Conservation (phyloP, 2,113 vertebrate genomes). For the Embiotoca jacksoni region DNA sequence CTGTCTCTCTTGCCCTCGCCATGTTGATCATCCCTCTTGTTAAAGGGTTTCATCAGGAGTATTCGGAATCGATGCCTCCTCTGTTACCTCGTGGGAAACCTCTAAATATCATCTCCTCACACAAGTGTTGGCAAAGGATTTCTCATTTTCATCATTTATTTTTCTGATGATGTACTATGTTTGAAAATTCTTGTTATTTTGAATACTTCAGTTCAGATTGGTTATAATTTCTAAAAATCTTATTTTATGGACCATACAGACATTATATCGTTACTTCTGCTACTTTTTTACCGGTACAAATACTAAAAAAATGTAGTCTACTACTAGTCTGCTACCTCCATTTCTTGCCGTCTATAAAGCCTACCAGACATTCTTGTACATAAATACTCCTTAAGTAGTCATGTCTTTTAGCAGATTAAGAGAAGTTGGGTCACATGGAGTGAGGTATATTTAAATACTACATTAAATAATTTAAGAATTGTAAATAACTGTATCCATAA, state of each 20-base stretch:
- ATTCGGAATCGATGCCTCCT: constrained; percentile 56
- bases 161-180: too few relatives aligned
- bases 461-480: not conserved
- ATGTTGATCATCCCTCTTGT: constrained; percentile 57
- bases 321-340: too few relatives aligned
- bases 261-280: too few relatives aligned
- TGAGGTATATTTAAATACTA: not conserved
- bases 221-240: too few relatives aligned
- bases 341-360: too few relatives aligned
- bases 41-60: constrained; percentile 39
- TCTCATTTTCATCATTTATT: not conserved
- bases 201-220: not conserved
- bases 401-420: not conserved
- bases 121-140: constrained; percentile 47
- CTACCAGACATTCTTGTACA: too few relatives aligned
- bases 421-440: not conserved
- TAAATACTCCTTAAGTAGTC: too few relatives aligned
- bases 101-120: constrained; percentile 46
- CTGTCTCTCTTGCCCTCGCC: constrained; percentile 51
- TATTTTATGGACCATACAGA: too few relatives aligned
- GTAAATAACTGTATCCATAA: not conserved
- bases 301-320: too few relatives aligned
- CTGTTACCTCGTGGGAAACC: constrained; percentile 40
- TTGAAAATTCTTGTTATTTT: not conserved
- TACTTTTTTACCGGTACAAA: too few relatives aligned